Base-by-base conservation (phyloP, 1,140 invertebrate species). In the Caenorhabditis tropicalis region DNA sequence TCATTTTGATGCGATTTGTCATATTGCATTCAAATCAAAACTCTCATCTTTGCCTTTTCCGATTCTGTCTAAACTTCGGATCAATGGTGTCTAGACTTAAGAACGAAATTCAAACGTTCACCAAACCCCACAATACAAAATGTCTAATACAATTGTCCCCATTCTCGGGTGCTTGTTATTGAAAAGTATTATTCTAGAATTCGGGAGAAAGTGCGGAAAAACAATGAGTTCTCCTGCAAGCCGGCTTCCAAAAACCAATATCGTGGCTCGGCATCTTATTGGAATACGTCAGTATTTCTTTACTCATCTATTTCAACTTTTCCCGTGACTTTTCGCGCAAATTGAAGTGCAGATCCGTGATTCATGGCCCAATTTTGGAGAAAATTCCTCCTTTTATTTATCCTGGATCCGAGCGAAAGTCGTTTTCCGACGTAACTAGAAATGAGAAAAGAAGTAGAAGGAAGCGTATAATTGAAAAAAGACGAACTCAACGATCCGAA, bases 41-140 rank as follows among this genome's bases (percentile, higher is more conserved):
- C 53, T 51, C 49, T 6, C n/a, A n/a, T 27, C 21, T 27, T 27
- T 19, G 1, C 5, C 12, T 56, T 27, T 27, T n/a, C 10, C 19
- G 24, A 56, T 19, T 19, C 6, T 51, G 48, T 51, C n/a, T 15
- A 19, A 51, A 4, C 5, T 51, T 19, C 58, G 4, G 29, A 65
- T 36, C 58, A 65, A 15, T 65, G 58, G 31, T 36, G 58, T 65
- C 58, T 65, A 65, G 58, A 65, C 58, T 7, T 65, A n/a, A n/a
- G 10, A 16, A 0, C 29, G 4, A 65, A n/a, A 33, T 33, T 36
- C 58, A 4, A 65, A 16, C 16, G 1, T 10, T 27, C 16, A 10
- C 24, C 53, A 3, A 27, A 27, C 29, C 7, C 24, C 12, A 56
- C 24, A 27, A 56, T n/a, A 29, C 12, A 56, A 56, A 2, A 27